Percentiles rank a stretch among this genome's conserved stretches.
Conservation (phyloP, 2,113 vertebrate genomes). For the Patagioenas fasciata region DNA sequence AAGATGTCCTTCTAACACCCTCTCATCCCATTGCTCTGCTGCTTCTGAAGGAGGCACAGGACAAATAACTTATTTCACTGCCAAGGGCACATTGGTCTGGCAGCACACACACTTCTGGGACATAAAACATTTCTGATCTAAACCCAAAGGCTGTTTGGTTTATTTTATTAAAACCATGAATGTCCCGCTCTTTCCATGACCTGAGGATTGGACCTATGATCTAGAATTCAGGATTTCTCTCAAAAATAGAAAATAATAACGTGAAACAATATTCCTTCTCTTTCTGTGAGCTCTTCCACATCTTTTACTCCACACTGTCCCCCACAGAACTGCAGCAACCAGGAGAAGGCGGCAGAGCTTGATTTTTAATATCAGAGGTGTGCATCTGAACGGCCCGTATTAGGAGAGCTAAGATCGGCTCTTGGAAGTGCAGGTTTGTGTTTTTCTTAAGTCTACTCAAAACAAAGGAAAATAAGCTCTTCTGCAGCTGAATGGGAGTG, state of each 20-base stretch:
- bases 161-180: not conserved
- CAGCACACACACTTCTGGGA: not conserved
- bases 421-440: not conserved
- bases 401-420: not conserved
- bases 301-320: not conserved
- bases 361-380: not conserved
- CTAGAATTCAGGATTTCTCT: not conserved
- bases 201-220: not conserved
- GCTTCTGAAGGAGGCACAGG: not conserved
- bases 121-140: not conserved
- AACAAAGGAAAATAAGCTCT: conserved; percentile 50
- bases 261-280: not conserved
- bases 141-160: not conserved
- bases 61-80: not conserved
- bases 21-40: not conserved
- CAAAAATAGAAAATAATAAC: not conserved
- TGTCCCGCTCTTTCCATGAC: not conserved
- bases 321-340: not conserved
- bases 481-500: conserved; percentile 20
- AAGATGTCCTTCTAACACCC: not conserved
- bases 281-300: not conserved
- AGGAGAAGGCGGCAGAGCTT: not conserved
- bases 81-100: not conserved
- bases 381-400: not conserved
- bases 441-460: not conserved